phyloP scores from a whole-genome alignment of 1,140 invertebrate genomes.

The Varroa destructor region DNA sequence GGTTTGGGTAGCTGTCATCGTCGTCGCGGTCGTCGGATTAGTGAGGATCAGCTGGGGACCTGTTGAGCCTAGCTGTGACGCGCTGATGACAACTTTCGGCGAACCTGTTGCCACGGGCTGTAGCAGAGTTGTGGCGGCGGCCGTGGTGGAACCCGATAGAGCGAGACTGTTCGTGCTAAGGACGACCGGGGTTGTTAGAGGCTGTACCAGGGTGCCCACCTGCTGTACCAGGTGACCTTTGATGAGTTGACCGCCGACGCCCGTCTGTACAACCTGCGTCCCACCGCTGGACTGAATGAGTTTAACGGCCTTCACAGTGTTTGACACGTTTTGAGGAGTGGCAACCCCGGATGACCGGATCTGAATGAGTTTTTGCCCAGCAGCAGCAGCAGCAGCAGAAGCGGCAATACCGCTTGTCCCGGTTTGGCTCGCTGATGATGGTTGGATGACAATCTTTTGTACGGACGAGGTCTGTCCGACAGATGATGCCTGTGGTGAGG shows the following conservation, averaged over 20 bases:
- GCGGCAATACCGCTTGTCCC: constrained; percentile 28
- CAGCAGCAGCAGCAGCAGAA: constrained; percentile 31
- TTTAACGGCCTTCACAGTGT: constrained; percentile 30
- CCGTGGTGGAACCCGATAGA: too few species aligned
- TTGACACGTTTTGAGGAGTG: not conserved
- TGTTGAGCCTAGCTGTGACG: too few species aligned
- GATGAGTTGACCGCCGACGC: too few species aligned
- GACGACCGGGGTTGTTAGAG: too few species aligned
- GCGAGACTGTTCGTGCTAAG: too few species aligned
- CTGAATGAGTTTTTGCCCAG: constrained; percentile 35
- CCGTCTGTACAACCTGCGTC: too few species aligned
- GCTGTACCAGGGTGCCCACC: too few species aligned
- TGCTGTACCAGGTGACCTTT: too few species aligned
- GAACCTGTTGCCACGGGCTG: too few species aligned
- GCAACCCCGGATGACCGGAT: constrained; percentile 31
- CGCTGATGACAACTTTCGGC: too few species aligned
- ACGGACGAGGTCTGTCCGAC: constrained; percentile 36
- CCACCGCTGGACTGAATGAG: constrained; percentile 32
- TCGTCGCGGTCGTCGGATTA: not conserved
- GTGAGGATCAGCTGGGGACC: not conserved
- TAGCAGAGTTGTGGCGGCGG: too few species aligned
- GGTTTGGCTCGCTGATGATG: constrained; percentile 31
- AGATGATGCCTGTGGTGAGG: constrained; percentile 35
- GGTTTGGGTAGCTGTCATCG: not conserved
- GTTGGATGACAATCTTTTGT: constrained; percentile 33